phyloP scores from a whole-genome alignment of 2,888 invertebrate species.

The Caenorhabditis sp. region DNA sequence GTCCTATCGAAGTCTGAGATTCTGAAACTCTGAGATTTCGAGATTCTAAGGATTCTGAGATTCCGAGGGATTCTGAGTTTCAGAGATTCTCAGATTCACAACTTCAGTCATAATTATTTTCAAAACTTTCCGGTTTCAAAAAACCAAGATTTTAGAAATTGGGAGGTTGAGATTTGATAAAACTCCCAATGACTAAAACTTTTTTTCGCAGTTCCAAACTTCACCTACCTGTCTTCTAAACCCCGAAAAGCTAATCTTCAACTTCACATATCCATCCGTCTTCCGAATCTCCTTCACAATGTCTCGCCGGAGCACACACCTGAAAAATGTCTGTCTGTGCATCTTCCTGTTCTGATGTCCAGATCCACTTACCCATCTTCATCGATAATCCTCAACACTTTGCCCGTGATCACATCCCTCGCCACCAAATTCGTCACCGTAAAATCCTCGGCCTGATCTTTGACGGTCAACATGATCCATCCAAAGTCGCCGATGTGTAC shows the following conservation, averaged over 20 bases:
- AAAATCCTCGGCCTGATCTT: slow-evolving; percentile 49
- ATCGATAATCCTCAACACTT: slow-evolving; percentile 52
- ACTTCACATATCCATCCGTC: slow-evolving; percentile 44
- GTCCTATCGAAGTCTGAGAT: too few species aligned
- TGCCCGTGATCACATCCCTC: slow-evolving; percentile 42
- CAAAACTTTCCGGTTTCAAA: too few species aligned
- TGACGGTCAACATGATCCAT: slow-evolving; percentile 60
- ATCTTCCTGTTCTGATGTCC: too few species aligned
- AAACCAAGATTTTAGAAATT: too few species aligned
- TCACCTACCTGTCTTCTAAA: slow-evolving; percentile 50
- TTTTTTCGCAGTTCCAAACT: too few species aligned
- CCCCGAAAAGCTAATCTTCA: slow-evolving; percentile 61
- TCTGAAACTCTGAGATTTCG: too few species aligned
- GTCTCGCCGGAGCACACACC: slow-evolving; percentile 55
- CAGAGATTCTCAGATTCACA: too few species aligned
- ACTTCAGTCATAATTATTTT: too few species aligned
- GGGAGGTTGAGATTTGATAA: too few species aligned
- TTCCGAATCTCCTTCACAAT: slow-evolving; percentile 59
- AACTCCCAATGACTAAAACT: too few species aligned
- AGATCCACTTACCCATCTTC: slow-evolving; percentile 61
- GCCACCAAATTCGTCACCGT: slow-evolving; percentile 58
- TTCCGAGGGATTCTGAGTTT: too few species aligned
- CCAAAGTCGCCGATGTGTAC: slow-evolving; percentile 66
- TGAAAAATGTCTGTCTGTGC: slow-evolving; percentile 14
- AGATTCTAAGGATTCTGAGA: neutral